A percentile compares a stretch with the other conserved stretches of the same genome.
Evolutionary conservation across 1,140 invertebrate species (phyloP).

Genomic region (Drosophila parvula): DNA sequence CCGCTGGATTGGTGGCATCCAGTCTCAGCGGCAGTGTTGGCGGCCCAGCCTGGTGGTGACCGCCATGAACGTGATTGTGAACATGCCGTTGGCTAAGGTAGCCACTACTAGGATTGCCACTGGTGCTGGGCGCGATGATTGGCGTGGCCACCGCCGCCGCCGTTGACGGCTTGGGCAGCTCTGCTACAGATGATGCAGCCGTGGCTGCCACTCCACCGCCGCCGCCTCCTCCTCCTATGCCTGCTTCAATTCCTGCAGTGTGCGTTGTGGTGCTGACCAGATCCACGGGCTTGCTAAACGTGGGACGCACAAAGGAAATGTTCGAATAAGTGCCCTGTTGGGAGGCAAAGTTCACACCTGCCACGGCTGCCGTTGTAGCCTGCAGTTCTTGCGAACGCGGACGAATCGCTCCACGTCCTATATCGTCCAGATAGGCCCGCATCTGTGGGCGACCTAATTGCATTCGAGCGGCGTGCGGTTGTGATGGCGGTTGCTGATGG

Average conservation of each 20-base stretch:
- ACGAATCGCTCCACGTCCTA: conserved; percentile 45
- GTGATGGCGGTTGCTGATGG: conserved; percentile 35
- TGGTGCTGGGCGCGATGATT: conserved; percentile 23
- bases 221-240: neutral
- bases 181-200: conserved; percentile 31
- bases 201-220: conserved; percentile 12
- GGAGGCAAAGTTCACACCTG: conserved; percentile 15
- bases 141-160: conserved; percentile 17
- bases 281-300: conserved; percentile 72
- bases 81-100: conserved; percentile 48
- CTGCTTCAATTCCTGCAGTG: conserved; percentile 1
- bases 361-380: conserved; percentile 7
- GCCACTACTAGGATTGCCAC: conserved; percentile 16
- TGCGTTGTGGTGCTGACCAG: conserved; percentile 78
- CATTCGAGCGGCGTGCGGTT: conserved; percentile 39
- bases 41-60: conserved; percentile 44
- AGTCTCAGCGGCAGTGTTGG: conserved; percentile 30
- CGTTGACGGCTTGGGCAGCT: conserved; percentile 48
- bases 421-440: conserved; percentile 66
- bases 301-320: conserved; percentile 77
- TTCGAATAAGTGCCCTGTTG: conserved; percentile 55
- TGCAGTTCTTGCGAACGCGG: conserved; percentile 70
- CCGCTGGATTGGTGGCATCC: conserved; percentile 47
- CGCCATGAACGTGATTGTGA: conserved; percentile 43
- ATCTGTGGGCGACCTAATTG: conserved; percentile 64